phyloP scores from a whole-genome alignment of 2,888 invertebrate genomes.

The Dione juno region DNA sequence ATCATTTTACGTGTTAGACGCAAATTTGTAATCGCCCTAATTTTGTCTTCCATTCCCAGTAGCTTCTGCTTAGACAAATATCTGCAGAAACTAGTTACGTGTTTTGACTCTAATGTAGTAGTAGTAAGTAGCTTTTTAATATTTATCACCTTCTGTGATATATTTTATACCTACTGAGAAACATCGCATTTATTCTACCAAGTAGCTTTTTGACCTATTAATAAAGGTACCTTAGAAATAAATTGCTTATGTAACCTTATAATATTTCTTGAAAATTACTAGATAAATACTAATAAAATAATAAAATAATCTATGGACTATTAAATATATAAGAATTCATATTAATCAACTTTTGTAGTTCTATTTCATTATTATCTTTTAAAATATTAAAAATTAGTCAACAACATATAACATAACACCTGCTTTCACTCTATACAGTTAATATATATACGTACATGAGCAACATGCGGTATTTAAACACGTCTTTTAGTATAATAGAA shows the following conservation, averaged over 20 bases:
- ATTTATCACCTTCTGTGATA: slow-evolving; percentile 63
- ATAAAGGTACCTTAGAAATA: background rate
- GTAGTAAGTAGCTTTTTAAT: slow-evolving; percentile 71
- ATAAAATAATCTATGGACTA: no score
- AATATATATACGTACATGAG: no score
- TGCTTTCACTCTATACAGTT: no score
- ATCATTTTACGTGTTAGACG: slow-evolving; percentile 41
- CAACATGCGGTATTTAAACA: no score
- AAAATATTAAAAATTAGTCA: no score
- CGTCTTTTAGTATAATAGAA: no score
- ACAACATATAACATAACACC: no score
- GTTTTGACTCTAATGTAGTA: slow-evolving; percentile 69
- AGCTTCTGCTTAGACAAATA: slow-evolving; percentile 79
- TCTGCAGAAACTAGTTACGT: slow-evolving; percentile 79
- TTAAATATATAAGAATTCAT: no score
- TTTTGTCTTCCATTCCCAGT: slow-evolving; percentile 61
- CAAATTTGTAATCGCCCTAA: slow-evolving; percentile 52
- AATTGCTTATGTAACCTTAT: background rate
- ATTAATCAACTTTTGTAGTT: no score
- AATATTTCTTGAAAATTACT: background rate
- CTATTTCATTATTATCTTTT: no score
- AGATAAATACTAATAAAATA: background rate
- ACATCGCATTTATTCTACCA: slow-evolving; percentile 2
- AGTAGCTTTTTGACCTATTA: background rate
- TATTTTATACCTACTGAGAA: slow-evolving; percentile 47